Conservation (phyloP, 2,888 invertebrate species). For the Kryphioiulus occultus region DNA sequence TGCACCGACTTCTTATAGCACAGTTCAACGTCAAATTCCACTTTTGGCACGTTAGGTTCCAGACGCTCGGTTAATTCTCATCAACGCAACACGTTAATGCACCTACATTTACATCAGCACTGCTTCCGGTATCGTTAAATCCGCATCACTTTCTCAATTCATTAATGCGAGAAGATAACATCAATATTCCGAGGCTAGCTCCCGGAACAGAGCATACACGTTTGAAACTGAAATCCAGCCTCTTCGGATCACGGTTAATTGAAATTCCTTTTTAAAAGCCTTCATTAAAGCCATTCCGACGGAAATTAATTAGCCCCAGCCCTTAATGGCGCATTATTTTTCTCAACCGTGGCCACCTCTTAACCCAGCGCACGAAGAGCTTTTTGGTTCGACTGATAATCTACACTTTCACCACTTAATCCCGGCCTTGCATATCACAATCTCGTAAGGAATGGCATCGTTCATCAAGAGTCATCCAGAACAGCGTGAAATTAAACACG, state of each 20-base stretch:
- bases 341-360: slow-evolving; percentile 9
- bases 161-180: too few species aligned
- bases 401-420: slow-evolving; percentile 8
- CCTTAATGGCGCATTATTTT: slow-evolving; percentile 7
- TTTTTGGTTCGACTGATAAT: not conserved
- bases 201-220: too few species aligned
- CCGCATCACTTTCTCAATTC: too few species aligned
- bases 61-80: too few species aligned
- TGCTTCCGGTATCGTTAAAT: too few species aligned
- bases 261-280: not conserved
- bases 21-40: too few species aligned
- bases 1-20: too few species aligned
- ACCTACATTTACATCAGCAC: too few species aligned
- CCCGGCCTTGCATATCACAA: not conserved
- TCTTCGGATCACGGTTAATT: not conserved
- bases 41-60: too few species aligned
- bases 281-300: not conserved
- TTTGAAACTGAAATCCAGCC: not conserved
- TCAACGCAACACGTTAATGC: too few species aligned
- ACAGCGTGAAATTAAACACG: slow-evolving; percentile 15
- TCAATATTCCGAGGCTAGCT: too few species aligned
- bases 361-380: not conserved
- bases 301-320: slow-evolving; percentile 7
- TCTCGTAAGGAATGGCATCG: not conserved
- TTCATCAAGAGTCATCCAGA: not conserved